Percentiles rank a stretch among this genome's conserved stretches.
Evolutionary conservation across 1,140 invertebrate genomes (phyloP).

Genomic region (Drosophila kikkawai): DNA sequence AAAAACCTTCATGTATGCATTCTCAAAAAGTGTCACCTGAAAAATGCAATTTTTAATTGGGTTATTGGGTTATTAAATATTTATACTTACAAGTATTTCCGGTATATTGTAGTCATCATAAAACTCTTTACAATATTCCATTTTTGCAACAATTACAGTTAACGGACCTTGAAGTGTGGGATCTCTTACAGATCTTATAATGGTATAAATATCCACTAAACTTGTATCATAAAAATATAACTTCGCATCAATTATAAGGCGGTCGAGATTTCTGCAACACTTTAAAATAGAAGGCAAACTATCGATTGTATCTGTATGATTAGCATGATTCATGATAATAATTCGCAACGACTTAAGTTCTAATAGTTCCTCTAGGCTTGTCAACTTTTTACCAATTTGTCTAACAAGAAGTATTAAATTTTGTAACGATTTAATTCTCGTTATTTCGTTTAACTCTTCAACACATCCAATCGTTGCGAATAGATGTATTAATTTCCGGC

Average conservation of each 20-base stretch:
- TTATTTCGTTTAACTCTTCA: neutral
- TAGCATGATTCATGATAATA: neutral
- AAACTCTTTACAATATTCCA: too few relatives aligned
- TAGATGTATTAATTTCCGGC: neutral
- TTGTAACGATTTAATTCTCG: neutral
- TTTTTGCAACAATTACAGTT: neutral
- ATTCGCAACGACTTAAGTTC: neutral
- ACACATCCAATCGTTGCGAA: neutral
- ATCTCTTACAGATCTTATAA: neutral
- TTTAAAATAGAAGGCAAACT: neutral
- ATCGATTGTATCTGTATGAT: neutral
- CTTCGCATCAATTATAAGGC: neutral
- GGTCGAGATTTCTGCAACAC: neutral
- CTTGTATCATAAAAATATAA: too few relatives aligned
- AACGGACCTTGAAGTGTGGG: neutral
- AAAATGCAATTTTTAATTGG: too few relatives aligned
- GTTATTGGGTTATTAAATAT: too few relatives aligned
- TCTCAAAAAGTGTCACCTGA: neutral
- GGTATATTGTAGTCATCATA: too few relatives aligned
- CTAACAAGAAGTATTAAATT: neutral
- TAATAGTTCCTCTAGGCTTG: neutral
- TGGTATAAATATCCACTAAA: neutral
- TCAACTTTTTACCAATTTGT: neutral
- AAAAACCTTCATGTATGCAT: neutral
- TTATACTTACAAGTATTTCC: too few relatives aligned